Percentiles rank a stretch among this genome's conserved stretches.
These are phyloP conservation scores for Trachythela sp. DNA, from an alignment of 64 coral and sea anemone species.

Conservation along the genomic window DNA sequence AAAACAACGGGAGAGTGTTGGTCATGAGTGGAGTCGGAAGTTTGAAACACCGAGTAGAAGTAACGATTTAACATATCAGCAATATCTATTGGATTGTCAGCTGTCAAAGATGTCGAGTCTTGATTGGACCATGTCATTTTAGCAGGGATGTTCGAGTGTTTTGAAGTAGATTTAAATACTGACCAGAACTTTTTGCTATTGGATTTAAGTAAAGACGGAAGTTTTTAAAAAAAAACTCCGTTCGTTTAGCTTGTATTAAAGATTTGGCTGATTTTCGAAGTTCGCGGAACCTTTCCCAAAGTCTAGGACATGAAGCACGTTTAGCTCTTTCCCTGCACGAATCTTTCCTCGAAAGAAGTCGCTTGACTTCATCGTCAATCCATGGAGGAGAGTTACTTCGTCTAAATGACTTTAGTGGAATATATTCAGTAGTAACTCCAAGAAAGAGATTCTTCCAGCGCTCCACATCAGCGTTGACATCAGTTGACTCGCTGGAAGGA, in stretches of 20 bases:
- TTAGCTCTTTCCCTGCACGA: slow-evolving; percentile 22
- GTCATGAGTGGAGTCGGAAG: neutral
- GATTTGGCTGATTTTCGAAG: neutral
- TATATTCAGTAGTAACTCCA: too few relatives aligned
- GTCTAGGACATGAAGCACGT: neutral
- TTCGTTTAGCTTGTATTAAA: neutral
- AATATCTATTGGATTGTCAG: slow-evolving; percentile 7
- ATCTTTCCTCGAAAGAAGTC: slow-evolving; percentile 8
- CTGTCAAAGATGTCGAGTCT: neutral
- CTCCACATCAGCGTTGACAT: neutral
- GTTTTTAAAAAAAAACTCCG: neutral
- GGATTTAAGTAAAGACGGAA: neutral
- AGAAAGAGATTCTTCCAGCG: neutral
- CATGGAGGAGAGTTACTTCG: slow-evolving; percentile 22
- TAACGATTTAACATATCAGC: slow-evolving; percentile 12
- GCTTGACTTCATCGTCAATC: slow-evolving; percentile 34
- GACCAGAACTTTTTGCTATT: too few relatives aligned
- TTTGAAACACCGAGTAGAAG: slow-evolving; percentile 18
- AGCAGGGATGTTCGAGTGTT: too few relatives aligned
- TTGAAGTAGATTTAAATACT: too few relatives aligned
- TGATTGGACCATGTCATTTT: slow-evolving; percentile 19
- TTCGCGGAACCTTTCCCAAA: slow-evolving; percentile 1
- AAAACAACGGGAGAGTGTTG: neutral
- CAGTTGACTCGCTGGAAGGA: neutral
- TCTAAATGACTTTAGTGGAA: slow-evolving; percentile 2